Evolutionary conservation across 2,888 invertebrate genomes (phyloP), one percentile per base, ranked within the genome.

Genomic region (Diplolepis rosae): DNA sequence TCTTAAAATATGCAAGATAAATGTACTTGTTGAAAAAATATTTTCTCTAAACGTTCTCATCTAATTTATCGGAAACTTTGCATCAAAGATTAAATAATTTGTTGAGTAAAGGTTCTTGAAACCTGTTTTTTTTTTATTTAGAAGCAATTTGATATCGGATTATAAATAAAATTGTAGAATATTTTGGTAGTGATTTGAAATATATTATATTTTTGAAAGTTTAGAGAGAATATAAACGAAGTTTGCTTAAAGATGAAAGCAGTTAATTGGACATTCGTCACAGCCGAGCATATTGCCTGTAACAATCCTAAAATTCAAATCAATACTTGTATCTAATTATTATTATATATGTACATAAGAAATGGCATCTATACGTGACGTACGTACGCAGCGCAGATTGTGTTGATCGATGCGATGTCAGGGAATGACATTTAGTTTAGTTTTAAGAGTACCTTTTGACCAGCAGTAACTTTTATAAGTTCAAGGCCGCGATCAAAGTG

Each of bases 401-500:
- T 24, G 61, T 61, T 61, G 61, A 61, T 61, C 61, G 61, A 42
- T 61, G 27, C 39, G 61, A 39, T 24, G 39, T 61, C 27, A 61
- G 27, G n/a, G 39, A 27, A 61, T 27, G 4, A 9, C 27, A 1
- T 32, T 32, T 11, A 48, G 9, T n/a, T n/a, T n/a, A n/a, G n/a
- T n/a, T n/a, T 45, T 18, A 7, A 18, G 54, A 54, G 56, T 39
- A 24, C 24, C 2, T 61, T 61, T 61, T 61, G 24, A 22, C 39
- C 13, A 35, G 35, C 39, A 61, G 39, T 7, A 13, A 39, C 22
- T 5, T 22, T 6, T 27, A 39, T 13, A 5, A 35, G 24, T 35
- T 51, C 45, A 7, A 50, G 45, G 51, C 65, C 70, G 56, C 66
- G 70, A 76, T 77, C 67, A 61, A 80, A 80, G 78, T 79, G 79